phyloP scores from a whole-genome alignment of 1,140 invertebrate genomes.

The Steinernema feltiae region DNA sequence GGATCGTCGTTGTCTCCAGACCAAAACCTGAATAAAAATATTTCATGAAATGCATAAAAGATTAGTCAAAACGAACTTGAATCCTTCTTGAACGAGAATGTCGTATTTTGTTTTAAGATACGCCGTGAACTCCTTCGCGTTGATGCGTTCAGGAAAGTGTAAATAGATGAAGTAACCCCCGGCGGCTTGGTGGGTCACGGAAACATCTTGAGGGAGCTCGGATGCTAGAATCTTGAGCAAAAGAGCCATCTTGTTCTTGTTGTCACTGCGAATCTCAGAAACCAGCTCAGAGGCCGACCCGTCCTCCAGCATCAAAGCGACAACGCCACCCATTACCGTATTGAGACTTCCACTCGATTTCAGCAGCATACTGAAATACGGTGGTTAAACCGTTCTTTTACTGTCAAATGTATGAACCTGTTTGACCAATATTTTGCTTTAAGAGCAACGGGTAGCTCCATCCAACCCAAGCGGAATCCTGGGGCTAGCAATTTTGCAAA shows the following conservation, averaged over 20 bases:
- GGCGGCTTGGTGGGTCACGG: neutral
- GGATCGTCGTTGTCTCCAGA: constrained; percentile 6
- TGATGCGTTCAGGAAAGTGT: constrained; percentile 14
- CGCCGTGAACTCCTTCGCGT: constrained; percentile 21
- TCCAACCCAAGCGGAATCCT: constrained; percentile 67
- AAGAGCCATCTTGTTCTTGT: constrained; percentile 24
- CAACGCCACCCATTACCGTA: constrained; percentile 28
- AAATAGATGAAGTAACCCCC: constrained; percentile 33
- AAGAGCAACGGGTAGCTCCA: constrained; percentile 62
- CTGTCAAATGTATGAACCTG: constrained; percentile 7
- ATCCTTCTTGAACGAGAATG: constrained; percentile 18
- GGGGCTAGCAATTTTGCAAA: constrained; percentile 69
- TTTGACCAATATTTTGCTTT: constrained; percentile 29
- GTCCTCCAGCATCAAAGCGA: constrained; percentile 25
- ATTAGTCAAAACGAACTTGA: neutral
- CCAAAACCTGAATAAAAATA: constrained; percentile 15
- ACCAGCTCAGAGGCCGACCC: constrained; percentile 21
- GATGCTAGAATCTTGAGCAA: neutral
- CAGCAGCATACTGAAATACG: constrained; percentile 18
- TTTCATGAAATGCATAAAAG: neutral
- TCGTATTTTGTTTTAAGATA: constrained; percentile 17
- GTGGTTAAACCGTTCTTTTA: neutral
- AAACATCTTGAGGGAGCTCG: neutral
- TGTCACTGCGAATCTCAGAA: constrained; percentile 21
- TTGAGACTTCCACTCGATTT: constrained; percentile 26